Percentiles rank a stretch among this genome's conserved stretches.
Evolutionary conservation across 2,113 vertebrate species (phyloP).

Genomic region (Labeo catla): DNA sequence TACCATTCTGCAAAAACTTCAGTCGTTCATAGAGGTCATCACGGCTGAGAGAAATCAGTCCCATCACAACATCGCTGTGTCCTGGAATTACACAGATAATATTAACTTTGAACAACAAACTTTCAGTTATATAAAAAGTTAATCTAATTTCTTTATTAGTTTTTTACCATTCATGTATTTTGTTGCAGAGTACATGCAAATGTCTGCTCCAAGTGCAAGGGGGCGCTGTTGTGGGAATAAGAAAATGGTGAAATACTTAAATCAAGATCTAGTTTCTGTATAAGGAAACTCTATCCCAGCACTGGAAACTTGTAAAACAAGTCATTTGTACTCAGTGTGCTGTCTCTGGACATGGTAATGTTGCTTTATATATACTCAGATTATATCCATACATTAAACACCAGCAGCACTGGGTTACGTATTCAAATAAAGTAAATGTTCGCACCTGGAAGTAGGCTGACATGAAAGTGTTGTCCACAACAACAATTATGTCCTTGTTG

Average conservation of each 20-base stretch:
- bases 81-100: constrained; percentile 71
- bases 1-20: constrained; percentile 89
- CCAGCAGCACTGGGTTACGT: not conserved
- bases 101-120: not conserved
- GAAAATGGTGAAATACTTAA: not conserved
- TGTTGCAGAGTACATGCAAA: constrained; percentile 94
- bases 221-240: constrained; percentile 79
- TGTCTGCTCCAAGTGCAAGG: constrained; percentile 89
- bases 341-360: not conserved
- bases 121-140: not conserved
- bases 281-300: not conserved
- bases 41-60: constrained; percentile 84
- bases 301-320: not conserved
- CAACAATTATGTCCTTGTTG: constrained; percentile 82
- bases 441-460: constrained; percentile 94
- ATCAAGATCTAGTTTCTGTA: not conserved
- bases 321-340: not conserved
- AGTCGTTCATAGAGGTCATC: constrained; percentile 80
- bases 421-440: not conserved
- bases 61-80: constrained; percentile 93
- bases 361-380: not conserved
- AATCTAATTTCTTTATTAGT: not conserved
- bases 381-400: too few relatives aligned
- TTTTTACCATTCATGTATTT: constrained; percentile 96
- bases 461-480: constrained; percentile 96